Evolutionary conservation across 2,113 vertebrate species (phyloP), one percentile per base, ranked within the genome.

Genomic region (Thalassoma bifasciatum): DNA sequence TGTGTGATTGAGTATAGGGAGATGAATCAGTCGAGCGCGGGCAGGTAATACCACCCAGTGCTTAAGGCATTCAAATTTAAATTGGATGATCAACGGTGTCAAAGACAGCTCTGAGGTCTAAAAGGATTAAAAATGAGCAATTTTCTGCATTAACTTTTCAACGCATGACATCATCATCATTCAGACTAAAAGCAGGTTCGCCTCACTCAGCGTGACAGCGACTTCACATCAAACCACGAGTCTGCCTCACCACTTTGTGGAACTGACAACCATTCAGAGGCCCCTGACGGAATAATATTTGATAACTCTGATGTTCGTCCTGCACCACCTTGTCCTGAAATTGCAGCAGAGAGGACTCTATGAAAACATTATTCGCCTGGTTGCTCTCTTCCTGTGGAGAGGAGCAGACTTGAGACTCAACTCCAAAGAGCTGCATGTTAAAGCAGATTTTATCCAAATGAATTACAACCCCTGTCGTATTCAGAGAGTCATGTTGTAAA

Each of bases 51-150:
- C 79, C 83, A 81, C 69, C 70, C 67, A 57, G 64, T 30, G 74
- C 83, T 84, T 37, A 59, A 23, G 54, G 76, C 54, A 26, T 80
- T 87, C 62, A 79, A 66, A 79, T 81, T 81, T 58, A 83, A 89
- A 87, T 79, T 80, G 74, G 67, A 82, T 82, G 78, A 87, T 87
- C 65, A 81, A 61, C 38, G 42, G 76, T 88, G 77, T 87, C 79
- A 83, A 77, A 87, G 59, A 71, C 74, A 77, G 60, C 74, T 79
- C 76, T 59, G 69, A 77, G 72, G 66, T 79, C 75, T 83, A 54
- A 88, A 88, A 84, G 66, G 74, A 87, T 89, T 83, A 85, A 79
- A 86, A 83, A 77, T 75, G 62, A 86, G 72, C 68, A 86, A 86
- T 87, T 82, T 89, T 47, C 81, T 84, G 49, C 68, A 87, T 68